Percentiles rank a stretch among this genome's conserved stretches.
phyloP scores from a whole-genome alignment of 2,113 vertebrate genomes.

The Ibidorhyncha struthersii region DNA sequence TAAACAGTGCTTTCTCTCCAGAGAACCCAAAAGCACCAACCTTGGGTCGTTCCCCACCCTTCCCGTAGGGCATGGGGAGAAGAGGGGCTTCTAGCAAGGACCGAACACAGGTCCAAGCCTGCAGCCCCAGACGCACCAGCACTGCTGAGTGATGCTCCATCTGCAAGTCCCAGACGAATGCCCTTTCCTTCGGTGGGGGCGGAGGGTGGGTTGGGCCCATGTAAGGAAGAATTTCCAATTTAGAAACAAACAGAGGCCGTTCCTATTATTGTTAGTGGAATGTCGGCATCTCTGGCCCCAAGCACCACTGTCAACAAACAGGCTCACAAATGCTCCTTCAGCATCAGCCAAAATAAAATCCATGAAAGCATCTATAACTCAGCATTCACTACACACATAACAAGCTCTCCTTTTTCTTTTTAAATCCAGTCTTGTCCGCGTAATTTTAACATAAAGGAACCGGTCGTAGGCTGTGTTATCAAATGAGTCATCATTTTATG shows the following conservation, averaged over 20 bases:
- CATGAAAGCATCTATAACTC: slow-evolving; percentile 59
- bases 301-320: slow-evolving; percentile 49
- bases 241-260: slow-evolving; percentile 60
- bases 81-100: not conserved
- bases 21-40: not conserved
- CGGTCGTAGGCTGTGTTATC: slow-evolving; percentile 9
- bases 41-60: not conserved
- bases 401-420: slow-evolving; percentile 58
- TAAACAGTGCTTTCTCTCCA: not conserved
- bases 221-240: slow-evolving; percentile 59
- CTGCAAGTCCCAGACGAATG: not conserved
- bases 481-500: slow-evolving; percentile 63
- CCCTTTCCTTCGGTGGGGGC: not conserved
- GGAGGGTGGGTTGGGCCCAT: slow-evolving; percentile 33
- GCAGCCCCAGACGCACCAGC: not conserved
- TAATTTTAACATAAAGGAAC: slow-evolving; percentile 64
- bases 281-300: slow-evolving; percentile 49
- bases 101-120: not conserved
- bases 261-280: slow-evolving; percentile 59
- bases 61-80: not conserved
- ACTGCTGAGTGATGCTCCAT: slow-evolving; percentile 7
- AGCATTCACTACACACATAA: slow-evolving; percentile 53
- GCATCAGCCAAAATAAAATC: slow-evolving; percentile 63
- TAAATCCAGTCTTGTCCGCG: slow-evolving; percentile 31
- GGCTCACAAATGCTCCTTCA: slow-evolving; percentile 61